phyloP scores from a whole-genome alignment of 1,140 invertebrate species.

The Lordiphosa stackelbergi region DNA sequence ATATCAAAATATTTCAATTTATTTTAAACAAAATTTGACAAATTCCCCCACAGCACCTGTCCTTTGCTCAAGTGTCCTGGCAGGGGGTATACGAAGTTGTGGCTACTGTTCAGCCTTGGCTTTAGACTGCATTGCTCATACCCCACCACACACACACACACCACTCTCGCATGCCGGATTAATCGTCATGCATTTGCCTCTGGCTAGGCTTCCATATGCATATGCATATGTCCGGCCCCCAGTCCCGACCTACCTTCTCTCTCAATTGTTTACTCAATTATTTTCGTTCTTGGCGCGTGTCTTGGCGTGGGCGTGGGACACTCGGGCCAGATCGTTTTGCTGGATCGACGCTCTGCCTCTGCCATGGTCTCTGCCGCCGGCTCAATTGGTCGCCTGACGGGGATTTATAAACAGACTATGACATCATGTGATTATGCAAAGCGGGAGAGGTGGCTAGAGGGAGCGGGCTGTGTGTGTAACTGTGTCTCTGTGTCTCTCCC shows the following conservation, averaged over 20 bases:
- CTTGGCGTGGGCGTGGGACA: conserved; percentile 65
- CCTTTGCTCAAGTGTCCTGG: too few species aligned
- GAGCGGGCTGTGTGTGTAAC: not conserved
- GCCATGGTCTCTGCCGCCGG: conserved; percentile 9
- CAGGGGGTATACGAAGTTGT: too few species aligned
- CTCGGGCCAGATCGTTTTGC: conserved; percentile 15
- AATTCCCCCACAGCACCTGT: too few species aligned
- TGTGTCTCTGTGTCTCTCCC: conserved; percentile 13
- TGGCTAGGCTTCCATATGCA: too few species aligned
- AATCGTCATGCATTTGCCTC: too few species aligned
- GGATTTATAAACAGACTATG: conserved; percentile 60
- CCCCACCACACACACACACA: too few species aligned
- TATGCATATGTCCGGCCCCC: too few species aligned
- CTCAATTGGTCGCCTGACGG: conserved; percentile 41
- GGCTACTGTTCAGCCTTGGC: too few species aligned
- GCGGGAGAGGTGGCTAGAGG: not conserved
- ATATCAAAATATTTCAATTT: too few species aligned
- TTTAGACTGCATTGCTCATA: too few species aligned
- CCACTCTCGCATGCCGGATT: too few species aligned
- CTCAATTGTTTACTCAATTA: conserved; percentile 4
- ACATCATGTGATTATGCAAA: conserved; percentile 63
- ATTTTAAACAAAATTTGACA: too few species aligned
- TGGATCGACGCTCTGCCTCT: conserved; percentile 14
- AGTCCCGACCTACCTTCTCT: not conserved
- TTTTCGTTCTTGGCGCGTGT: conserved; percentile 62